Evolutionary conservation across 2,888 invertebrate genomes (phyloP).

Genomic region (Euphydryas editha): DNA sequence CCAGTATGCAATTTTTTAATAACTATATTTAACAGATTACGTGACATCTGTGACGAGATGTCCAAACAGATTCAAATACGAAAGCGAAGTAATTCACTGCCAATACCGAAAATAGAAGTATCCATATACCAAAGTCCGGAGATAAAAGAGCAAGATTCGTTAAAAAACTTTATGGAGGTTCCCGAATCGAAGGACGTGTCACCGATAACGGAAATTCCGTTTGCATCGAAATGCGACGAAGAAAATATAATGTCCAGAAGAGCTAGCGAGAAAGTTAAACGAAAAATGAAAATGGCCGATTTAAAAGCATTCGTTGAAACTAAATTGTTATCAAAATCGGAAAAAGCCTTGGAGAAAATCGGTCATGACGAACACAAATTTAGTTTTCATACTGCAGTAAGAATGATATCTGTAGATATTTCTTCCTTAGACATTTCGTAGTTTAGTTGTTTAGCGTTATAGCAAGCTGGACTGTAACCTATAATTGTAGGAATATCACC

Average conservation of each 20-base stretch:
- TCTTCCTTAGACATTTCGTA: slow-evolving; percentile 45
- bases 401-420: slow-evolving; percentile 86
- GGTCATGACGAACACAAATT: slow-evolving; percentile 89
- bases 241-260: slow-evolving; percentile 80
- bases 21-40: slow-evolving; percentile 81
- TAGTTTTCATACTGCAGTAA: slow-evolving; percentile 79
- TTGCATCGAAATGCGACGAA: slow-evolving; percentile 67
- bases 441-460: not conserved
- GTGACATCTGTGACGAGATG: slow-evolving; percentile 94
- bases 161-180: slow-evolving; percentile 90
- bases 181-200: slow-evolving; percentile 89
- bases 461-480: slow-evolving; percentile 5
- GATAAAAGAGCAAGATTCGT: slow-evolving; percentile 84
- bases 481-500: slow-evolving; percentile 88
- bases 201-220: slow-evolving; percentile 83
- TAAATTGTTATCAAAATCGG: slow-evolving; percentile 94
- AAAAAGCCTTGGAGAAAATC: slow-evolving; percentile 95
- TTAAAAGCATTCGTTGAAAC: slow-evolving; percentile 96
- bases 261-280: slow-evolving; percentile 92
- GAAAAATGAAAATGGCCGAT: slow-evolving; percentile 95
- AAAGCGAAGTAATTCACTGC: slow-evolving; percentile 95
- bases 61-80: slow-evolving; percentile 90
- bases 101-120: slow-evolving; percentile 96
- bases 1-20: too few relatives aligned
- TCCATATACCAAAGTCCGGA: slow-evolving; percentile 92